phyloP scores from a whole-genome alignment of 2,113 vertebrate genomes.

The Acrocephalus kingi region DNA sequence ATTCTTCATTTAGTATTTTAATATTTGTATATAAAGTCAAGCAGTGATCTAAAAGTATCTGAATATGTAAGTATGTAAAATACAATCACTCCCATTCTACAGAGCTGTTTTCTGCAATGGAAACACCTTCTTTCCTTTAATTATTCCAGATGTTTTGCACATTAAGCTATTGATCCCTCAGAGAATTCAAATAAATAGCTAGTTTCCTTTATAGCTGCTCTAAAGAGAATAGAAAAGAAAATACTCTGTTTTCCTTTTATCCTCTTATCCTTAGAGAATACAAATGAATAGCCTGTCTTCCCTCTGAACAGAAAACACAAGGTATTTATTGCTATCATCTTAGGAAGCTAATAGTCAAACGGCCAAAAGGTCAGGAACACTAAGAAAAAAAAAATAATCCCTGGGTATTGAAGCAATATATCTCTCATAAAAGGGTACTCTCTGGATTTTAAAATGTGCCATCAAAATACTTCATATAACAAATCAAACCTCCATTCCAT shows the following conservation, averaged over 20 bases:
- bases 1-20: not conserved
- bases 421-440: constrained; percentile 27
- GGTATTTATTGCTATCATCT: constrained; percentile 63
- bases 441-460: constrained; percentile 1
- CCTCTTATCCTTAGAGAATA: constrained; percentile 54
- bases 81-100: not conserved
- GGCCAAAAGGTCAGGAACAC: constrained; percentile 51
- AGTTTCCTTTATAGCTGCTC: constrained; percentile 67
- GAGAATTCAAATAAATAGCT: constrained; percentile 70
- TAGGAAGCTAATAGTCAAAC: constrained; percentile 54
- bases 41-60: not conserved
- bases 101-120: constrained; percentile 7
- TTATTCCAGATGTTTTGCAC: constrained; percentile 69
- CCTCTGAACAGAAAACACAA: constrained; percentile 39
- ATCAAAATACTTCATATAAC: not conserved
- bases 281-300: constrained; percentile 60
- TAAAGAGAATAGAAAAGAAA: constrained; percentile 70
- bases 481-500: not conserved
- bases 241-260: constrained; percentile 59
- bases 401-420: constrained; percentile 26
- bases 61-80: not conserved
- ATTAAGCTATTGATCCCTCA: constrained; percentile 48
- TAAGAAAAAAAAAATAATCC: constrained; percentile 38
- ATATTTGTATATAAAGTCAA: not conserved
- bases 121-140: constrained; percentile 51